Evolutionary conservation across 2,113 vertebrate genomes (phyloP), one percentile per base, ranked within the genome.

Genomic region (Donacobius atricapilla): DNA sequence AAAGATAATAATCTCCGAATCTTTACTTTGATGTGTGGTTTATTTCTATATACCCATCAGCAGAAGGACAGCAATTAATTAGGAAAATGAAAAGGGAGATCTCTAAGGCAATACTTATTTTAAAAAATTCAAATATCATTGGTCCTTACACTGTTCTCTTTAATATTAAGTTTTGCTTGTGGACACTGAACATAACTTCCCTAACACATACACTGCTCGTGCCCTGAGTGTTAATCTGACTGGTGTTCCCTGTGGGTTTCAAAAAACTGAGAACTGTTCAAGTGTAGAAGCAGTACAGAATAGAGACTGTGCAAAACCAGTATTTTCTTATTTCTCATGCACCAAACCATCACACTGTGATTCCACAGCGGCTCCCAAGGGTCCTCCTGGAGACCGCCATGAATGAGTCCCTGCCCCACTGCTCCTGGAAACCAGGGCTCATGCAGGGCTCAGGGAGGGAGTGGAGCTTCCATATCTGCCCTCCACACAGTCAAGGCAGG

Each of bases 81-180:
- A 90, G 35, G n/a, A 95, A 91, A 77, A 94, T 45, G n/a, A 51
- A 91, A 64, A 83, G 72, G 39, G 51, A 28, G 30, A 47, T 86
- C 40, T 47, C 47, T 75, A 91, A 31, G 31, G 44, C 40, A 68
- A 20, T 84, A 48, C 23, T 50, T 65, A 92, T 92, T 82, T 93
- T 95, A 77, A 30, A 95, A 91, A 86, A 95, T 71, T 56, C 83
- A 79, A 93, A 88, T 47, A 73, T 54, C 76, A 48, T 79, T 86
- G 71, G 69, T 96, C 61, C 57, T 71, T 45, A 83, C 0, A 4
- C 6, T 51, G 23, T 30, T 65, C 57, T 92, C 82, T 92, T 87
- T 79, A 47, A 71, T 80, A 48, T 87, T n/a, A 45, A 42, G 2
- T 65, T 94, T 90, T 84, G 37, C 33, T 16, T 10, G 27, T 58